Evolutionary conservation across 2,797 vertebrate genomes (phyloP), one percentile per base, ranked within the genome.

Genomic region (Myripristis murdjan): DNA sequence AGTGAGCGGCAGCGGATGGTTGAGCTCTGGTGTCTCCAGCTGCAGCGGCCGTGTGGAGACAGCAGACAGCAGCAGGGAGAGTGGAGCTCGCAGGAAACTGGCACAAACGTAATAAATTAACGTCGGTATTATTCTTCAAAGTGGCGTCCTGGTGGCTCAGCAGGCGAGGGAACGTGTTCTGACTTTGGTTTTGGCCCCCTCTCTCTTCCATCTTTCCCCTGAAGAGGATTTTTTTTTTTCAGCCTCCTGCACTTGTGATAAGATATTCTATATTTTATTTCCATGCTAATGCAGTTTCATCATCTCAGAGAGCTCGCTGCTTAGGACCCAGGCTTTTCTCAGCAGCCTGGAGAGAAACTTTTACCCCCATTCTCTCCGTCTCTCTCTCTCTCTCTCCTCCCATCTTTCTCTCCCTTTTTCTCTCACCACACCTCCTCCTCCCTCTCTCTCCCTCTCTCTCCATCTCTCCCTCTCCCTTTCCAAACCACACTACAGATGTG

Each of bases 401-500:
- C 15, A 35, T 14, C 10, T 22, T 1, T 2, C n/a, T 11, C 18
- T 12, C 37, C 23, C 3, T 41, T 37, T 23, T 55, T 16, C 33
- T 41, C 18, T 58, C 55, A 41, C 11, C 12, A 5, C 33, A 12
- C 8, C 12, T n/a, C 31, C 22, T 8, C 9, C 18, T 37, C 35
- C 6, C 55, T 16, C 35, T 14, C 37, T 16, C 55, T 23, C 55
- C 16, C 55, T 14, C 55, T 24, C 24, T 0, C 57, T 10, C 39
- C 18, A 57, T 18, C 39, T 46, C 22, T 28, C 15, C 31, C 41
- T 18, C 41, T 10, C 57, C 46, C 63, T 61, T 55, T 58, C 60
- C 61, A 69, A 72, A 79, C 77, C 82, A 71, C 75, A 44, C 55
- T 39, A 82, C 85, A 86, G 80, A 89, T 85, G 83, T 86, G 82